Base-by-base conservation (phyloP, 2,888 invertebrate species). In the Hanleya hanleyi region DNA sequence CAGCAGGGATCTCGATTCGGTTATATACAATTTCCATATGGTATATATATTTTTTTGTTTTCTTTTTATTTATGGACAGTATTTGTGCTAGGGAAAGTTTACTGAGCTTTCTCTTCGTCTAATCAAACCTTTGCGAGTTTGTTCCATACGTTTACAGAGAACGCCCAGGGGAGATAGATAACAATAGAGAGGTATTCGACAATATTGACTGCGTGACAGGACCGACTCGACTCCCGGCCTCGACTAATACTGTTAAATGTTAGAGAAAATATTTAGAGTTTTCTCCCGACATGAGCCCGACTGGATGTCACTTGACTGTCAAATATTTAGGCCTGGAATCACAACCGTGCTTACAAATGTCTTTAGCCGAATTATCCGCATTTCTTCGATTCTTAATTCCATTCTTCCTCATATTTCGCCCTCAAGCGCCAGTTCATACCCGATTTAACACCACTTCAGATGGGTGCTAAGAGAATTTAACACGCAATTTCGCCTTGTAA, bases 201-300 rank as follows among this genome's bases (percentile, higher is more conserved):
- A 29, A 29, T 57, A 29, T 57, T 57, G 22, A 26, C 29, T 26
- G 12, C 22, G 57, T 57, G 57, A 29, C 57, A 32, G 26, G 29
- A 22, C 12, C 32, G 32, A 32, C 4, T 32, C 57, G 29, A 32
- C 29, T 29, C 57, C 15, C 22, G 29, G 12, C n/a, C 26, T 15
- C 15, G 57, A 12, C 57, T 57, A 22, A 57, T 57, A 2, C 57
- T 57, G 57, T 29, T 57, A 57, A 57, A 57, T 57, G 57, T 29
- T 22, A 29, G 57, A 29, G 57, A 57, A 57, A 57, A 32, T 29
- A 57, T 57, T 57, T 57, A 32, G 29, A 57, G 57, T 29, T 57
- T 57, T 57, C 29, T 22, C 4, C 57, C 22, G 57, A 26, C 57
- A 57, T 57, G 57, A 57, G 57, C 22, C 57, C 57, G 12, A 32